Percentiles rank a stretch among this genome's conserved stretches.
Conservation (phyloP, 2,888 invertebrate species). For the Temnothorax rugatulus region DNA sequence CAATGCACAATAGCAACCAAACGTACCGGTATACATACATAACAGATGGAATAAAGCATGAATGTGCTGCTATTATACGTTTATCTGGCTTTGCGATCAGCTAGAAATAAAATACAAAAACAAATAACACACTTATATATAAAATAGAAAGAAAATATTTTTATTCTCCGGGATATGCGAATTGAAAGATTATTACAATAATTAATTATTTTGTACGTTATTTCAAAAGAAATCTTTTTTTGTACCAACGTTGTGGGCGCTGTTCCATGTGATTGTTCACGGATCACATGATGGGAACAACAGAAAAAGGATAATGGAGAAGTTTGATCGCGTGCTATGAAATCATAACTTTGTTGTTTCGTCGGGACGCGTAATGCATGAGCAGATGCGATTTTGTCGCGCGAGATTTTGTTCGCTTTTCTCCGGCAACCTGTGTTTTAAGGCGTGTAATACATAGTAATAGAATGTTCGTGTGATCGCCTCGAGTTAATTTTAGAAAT, state of each 20-base stretch:
- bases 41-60: neutral
- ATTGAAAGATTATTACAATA: neutral
- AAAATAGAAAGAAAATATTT: neutral
- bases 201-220: neutral
- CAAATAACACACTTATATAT: too few relatives aligned
- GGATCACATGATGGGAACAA: neutral
- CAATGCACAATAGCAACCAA: constrained; percentile 1
- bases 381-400: constrained; percentile 22
- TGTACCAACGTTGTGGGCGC: neutral
- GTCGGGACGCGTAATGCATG: constrained; percentile 16
- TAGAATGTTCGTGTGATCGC: neutral
- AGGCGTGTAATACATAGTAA: constrained; percentile 1
- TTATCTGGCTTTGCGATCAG: neutral
- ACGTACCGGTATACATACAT: neutral
- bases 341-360: constrained; percentile 35
- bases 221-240: neutral
- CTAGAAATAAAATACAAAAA: neutral
- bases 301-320: neutral
- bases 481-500: constrained; percentile 8
- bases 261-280: neutral
- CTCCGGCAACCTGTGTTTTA: constrained; percentile 26
- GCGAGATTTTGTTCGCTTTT: constrained; percentile 30
- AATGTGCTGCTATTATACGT: neutral
- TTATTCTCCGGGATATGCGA: neutral
- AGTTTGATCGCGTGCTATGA: constrained; percentile 28